These are phyloP conservation scores for Porites divaricata DNA, from an alignment of 92 coral and sea anemone genomes.

Conservation along the genomic window DNA sequence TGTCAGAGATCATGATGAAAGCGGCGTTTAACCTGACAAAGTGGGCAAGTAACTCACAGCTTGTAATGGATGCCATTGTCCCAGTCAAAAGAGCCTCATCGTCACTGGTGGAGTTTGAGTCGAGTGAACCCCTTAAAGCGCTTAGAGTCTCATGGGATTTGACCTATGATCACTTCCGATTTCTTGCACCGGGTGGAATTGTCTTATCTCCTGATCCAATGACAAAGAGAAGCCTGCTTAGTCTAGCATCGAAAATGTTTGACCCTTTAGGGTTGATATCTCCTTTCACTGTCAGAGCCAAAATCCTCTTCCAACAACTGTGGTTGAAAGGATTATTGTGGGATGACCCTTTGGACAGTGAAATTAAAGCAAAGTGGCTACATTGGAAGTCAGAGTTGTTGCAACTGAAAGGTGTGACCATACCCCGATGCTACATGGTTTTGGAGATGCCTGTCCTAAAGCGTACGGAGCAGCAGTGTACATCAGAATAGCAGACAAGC, in stretches of 20 bases:
- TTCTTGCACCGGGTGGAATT: constrained; percentile 7
- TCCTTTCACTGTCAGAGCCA: constrained; percentile 49
- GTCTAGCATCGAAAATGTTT: constrained; percentile 33
- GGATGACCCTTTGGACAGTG: too few relatives aligned
- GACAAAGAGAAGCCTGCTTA: constrained; percentile 32
- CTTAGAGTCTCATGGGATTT: constrained; percentile 40
- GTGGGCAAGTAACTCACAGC: constrained; percentile 48
- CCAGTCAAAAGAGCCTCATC: background rate
- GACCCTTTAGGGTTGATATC: constrained; percentile 52
- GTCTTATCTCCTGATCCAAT: constrained; percentile 1
- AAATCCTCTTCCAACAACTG: constrained; percentile 40
- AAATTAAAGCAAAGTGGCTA: too few relatives aligned
- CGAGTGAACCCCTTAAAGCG: constrained; percentile 37
- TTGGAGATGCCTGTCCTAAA: too few relatives aligned
- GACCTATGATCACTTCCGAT: constrained; percentile 12
- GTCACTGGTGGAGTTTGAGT: constrained; percentile 15
- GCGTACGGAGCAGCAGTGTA: too few relatives aligned
- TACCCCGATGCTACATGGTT: too few relatives aligned
- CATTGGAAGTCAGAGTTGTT: too few relatives aligned
- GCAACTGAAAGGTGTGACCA: too few relatives aligned
- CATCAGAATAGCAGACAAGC: too few relatives aligned
- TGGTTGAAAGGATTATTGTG: too few relatives aligned
- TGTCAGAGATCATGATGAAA: constrained; percentile 23
- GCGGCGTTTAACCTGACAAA: constrained; percentile 58
- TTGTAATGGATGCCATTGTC: constrained; percentile 19